These are phyloP conservation scores for Meloe dianella DNA, from an alignment of 2,888 invertebrate species.

Conservation along the genomic window DNA sequence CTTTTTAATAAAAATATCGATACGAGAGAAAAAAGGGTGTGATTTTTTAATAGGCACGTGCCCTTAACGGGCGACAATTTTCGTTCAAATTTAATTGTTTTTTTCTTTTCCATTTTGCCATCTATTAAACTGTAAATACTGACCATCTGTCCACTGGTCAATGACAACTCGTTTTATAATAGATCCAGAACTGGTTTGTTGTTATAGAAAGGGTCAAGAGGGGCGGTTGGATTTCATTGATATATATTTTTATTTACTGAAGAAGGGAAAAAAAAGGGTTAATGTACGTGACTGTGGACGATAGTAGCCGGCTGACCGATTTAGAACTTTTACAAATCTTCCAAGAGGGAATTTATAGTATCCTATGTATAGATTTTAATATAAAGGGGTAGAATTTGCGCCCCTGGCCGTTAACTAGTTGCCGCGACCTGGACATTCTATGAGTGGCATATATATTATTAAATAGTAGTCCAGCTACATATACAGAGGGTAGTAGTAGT, in stretches of 20 bases:
- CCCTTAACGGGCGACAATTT: not conserved
- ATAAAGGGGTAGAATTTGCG: not conserved
- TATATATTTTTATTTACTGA: not conserved
- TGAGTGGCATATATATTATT: not conserved
- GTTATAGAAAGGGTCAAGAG: not conserved
- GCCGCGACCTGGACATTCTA: not conserved
- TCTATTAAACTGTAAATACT: not conserved
- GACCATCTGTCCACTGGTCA: slow-evolving; percentile 10
- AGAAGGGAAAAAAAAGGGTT: not conserved
- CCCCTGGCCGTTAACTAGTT: not conserved
- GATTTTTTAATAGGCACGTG: slow-evolving; percentile 8
- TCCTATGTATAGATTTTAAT: not conserved
- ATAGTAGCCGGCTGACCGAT: slow-evolving; percentile 6
- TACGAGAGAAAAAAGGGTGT: not conserved
- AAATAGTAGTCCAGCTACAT: not conserved
- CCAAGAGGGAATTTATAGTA: not conserved
- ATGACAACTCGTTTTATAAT: not conserved
- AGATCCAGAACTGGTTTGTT: not conserved
- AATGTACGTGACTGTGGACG: slow-evolving; percentile 8
- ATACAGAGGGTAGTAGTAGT: not conserved
- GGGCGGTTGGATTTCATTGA: not conserved
- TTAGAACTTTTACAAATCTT: not conserved
- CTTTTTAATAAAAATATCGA: too few species aligned
- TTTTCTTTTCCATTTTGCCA: not conserved
- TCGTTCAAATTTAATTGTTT: not conserved